phyloP scores from a whole-genome alignment of 2,797 vertebrate genomes.

The Sebastes umbrosus region DNA sequence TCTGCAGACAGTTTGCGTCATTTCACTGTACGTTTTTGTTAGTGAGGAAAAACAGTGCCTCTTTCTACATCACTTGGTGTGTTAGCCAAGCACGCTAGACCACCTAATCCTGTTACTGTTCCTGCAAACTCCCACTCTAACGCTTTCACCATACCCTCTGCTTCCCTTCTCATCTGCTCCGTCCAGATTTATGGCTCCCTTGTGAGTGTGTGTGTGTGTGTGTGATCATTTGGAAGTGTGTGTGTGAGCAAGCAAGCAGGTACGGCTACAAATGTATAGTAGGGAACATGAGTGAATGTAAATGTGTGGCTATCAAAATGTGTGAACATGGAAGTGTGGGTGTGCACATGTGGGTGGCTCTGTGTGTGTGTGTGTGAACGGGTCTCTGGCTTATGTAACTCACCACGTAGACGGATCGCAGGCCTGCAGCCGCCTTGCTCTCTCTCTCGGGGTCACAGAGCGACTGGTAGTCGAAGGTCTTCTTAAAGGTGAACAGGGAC shows the following conservation, averaged over 20 bases:
- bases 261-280: constrained; percentile 18
- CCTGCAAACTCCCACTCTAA: constrained; percentile 65
- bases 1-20: constrained; percentile 15
- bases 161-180: constrained; percentile 63
- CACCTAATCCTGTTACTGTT: constrained; percentile 73
- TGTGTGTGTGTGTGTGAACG: background rate
- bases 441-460: constrained; percentile 88
- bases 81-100: constrained; percentile 56
- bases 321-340: constrained; percentile 41
- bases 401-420: constrained; percentile 93
- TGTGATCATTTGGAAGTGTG: background rate
- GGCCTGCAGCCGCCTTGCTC: constrained; percentile 88
- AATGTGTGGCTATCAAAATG: constrained; percentile 35
- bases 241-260: constrained; percentile 15
- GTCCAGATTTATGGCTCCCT: constrained; percentile 67
- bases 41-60: constrained; percentile 63
- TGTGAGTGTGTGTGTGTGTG: constrained; percentile 19
- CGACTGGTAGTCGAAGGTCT: constrained; percentile 95
- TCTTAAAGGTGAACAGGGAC: constrained; percentile 91
- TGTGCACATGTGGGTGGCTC: constrained; percentile 3
- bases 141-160: constrained; percentile 71
- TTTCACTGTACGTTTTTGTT: constrained; percentile 7
- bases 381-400: constrained; percentile 79
- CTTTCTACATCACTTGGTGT: constrained; percentile 47
- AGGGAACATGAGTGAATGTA: constrained; percentile 6